Conservation (phyloP, 2,888 invertebrate species). For the Alloplasta piceator region DNA sequence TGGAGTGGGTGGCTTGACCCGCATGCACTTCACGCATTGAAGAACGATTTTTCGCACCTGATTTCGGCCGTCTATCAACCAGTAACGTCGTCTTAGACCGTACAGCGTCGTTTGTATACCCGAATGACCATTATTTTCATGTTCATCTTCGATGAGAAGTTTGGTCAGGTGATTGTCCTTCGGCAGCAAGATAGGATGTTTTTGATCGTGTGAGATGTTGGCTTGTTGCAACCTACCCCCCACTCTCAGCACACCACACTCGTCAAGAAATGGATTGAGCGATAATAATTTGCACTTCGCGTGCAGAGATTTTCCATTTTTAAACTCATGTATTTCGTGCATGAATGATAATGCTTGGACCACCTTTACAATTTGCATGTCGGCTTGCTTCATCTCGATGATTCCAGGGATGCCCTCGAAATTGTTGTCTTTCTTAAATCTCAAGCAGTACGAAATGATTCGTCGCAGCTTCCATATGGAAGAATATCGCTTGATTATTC, state of each 20-base stretch:
- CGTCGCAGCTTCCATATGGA: slow-evolving; percentile 28
- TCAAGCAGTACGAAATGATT: slow-evolving; percentile 32
- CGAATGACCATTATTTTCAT: slow-evolving; percentile 56
- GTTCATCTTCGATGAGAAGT: slow-evolving; percentile 58
- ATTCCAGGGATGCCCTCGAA: background rate
- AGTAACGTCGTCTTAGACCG: background rate
- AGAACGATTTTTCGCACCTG: background rate
- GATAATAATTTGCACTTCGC: slow-evolving; percentile 34
- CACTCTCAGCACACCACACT: slow-evolving; percentile 49
- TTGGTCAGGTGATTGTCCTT: slow-evolving; percentile 34
- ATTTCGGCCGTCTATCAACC: background rate
- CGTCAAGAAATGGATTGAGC: slow-evolving; percentile 49
- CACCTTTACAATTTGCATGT: background rate
- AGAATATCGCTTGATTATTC: background rate
- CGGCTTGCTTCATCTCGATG: background rate
- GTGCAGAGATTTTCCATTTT: slow-evolving; percentile 3
- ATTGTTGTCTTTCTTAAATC: slow-evolving; percentile 9
- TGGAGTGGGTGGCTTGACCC: background rate
- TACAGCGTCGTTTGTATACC: slow-evolving; percentile 23
- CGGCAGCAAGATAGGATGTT: slow-evolving; percentile 52
- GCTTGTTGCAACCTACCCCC: slow-evolving; percentile 56
- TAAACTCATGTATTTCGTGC: slow-evolving; percentile 34
- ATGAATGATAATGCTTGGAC: slow-evolving; percentile 15
- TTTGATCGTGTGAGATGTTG: background rate
- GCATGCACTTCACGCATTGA: background rate